Evolutionary conservation across 30 jellyfish, hydroid and myxozoan species (phyloP).

Genomic region (Catostylus mosaicus): DNA sequence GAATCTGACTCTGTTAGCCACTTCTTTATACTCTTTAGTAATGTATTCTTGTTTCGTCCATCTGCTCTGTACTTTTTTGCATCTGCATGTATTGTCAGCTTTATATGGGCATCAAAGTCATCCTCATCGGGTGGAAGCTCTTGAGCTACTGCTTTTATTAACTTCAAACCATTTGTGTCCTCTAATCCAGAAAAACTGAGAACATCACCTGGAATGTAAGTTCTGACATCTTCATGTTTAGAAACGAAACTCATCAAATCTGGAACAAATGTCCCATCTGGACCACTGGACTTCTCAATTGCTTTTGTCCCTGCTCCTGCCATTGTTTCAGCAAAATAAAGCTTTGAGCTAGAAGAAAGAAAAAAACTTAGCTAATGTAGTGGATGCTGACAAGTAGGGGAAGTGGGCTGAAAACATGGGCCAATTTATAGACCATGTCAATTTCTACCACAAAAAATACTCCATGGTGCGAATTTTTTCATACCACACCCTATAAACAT

Average conservation of each 20-base stretch:
- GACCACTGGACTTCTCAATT: conserved; percentile 50
- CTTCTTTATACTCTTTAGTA: not conserved
- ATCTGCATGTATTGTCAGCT: conserved; percentile 55
- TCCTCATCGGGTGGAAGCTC: conserved; percentile 39
- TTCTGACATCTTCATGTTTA: conserved; percentile 5
- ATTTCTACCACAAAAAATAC: no score
- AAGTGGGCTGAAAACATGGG: no score
- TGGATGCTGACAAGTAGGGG: no score
- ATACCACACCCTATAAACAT: no score
- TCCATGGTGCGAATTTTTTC: no score
- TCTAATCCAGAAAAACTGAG: conserved; percentile 28
- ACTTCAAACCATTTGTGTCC: conserved; percentile 32
- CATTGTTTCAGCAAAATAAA: not conserved
- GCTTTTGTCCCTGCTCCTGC: not conserved
- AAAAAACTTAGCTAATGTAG: no score
- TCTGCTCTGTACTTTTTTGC: conserved; percentile 14
- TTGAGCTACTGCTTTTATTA: conserved; percentile 43
- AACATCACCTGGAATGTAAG: conserved; percentile 43
- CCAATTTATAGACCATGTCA: no score
- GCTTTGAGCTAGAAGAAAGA: no score
- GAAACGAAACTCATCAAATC: conserved; percentile 12
- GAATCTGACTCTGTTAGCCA: conserved; percentile 25
- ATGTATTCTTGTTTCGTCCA: not conserved
- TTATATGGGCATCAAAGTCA: conserved; percentile 16
- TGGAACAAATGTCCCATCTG: conserved; percentile 13